Percentiles rank a stretch among this genome's conserved stretches.
Conservation (phyloP, 2,113 vertebrate genomes). For the Cranoglanis bouderius region DNA sequence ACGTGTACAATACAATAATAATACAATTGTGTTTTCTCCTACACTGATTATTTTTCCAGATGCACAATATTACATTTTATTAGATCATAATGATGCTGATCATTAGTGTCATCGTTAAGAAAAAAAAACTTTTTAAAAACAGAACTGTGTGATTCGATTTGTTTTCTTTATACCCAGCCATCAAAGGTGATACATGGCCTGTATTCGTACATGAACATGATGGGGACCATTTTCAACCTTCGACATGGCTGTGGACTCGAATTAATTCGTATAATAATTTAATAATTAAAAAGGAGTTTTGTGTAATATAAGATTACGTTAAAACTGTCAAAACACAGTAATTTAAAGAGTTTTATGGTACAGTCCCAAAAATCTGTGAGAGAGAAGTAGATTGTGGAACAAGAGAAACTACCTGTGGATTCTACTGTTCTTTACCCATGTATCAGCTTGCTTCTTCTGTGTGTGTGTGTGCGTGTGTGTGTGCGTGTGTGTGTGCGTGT, state of each 20-base stretch:
- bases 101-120: neutral
- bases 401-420: neutral
- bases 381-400: neutral
- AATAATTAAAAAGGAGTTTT: neutral
- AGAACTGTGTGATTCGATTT: neutral
- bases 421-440: neutral
- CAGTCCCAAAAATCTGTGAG: neutral
- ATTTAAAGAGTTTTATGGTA: neutral
- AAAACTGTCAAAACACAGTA: neutral
- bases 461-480: neutral
- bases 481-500: neutral
- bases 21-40: neutral
- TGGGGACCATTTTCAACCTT: neutral
- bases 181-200: neutral
- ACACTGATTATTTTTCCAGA: neutral
- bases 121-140: neutral
- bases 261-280: neutral
- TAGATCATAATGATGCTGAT: neutral
- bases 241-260: neutral
- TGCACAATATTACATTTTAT: neutral
- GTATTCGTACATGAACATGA: neutral
- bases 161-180: neutral
- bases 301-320: neutral
- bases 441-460: conserved; percentile 3
- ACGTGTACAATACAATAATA: neutral